Conservation (phyloP, 2,888 invertebrate species). For the Lingula anatina region DNA sequence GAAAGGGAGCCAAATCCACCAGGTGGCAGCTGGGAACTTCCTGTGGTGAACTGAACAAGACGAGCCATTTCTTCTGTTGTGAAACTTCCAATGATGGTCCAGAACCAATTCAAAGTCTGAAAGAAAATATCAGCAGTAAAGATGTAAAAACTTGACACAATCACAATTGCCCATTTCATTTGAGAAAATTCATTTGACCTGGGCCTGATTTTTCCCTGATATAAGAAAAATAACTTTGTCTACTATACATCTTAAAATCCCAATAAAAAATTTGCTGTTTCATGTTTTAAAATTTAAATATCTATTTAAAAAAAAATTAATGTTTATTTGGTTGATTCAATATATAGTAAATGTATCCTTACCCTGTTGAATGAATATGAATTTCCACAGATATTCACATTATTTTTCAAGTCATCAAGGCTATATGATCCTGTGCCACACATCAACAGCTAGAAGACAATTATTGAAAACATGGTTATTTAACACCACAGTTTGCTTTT, state of each 20-base stretch:
- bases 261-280: too few relatives aligned
- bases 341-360: slow-evolving; percentile 3
- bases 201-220: too few relatives aligned
- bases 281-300: too few relatives aligned
- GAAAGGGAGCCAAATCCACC: slow-evolving; percentile 85
- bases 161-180: not conserved
- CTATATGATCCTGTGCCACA: slow-evolving; percentile 92
- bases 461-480: too few relatives aligned
- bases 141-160: too few relatives aligned
- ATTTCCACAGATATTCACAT: slow-evolving; percentile 79
- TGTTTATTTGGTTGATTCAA: too few relatives aligned
- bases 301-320: too few relatives aligned
- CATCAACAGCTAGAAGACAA: slow-evolving; percentile 70
- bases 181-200: not conserved
- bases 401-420: slow-evolving; percentile 81
- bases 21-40: slow-evolving; percentile 84
- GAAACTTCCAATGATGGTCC: slow-evolving; percentile 84
- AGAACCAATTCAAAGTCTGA: slow-evolving; percentile 78
- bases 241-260: too few relatives aligned
- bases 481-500: too few relatives aligned
- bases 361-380: slow-evolving; percentile 70
- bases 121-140: not conserved
- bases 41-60: slow-evolving; percentile 82
- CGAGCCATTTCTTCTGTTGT: slow-evolving; percentile 89
- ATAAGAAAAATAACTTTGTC: too few relatives aligned